Percentiles rank a stretch among this genome's conserved stretches.
These are phyloP conservation scores for Meriones psammophilus DNA, from an alignment of 2,797 vertebrate genomes.

Conservation along the genomic window DNA sequence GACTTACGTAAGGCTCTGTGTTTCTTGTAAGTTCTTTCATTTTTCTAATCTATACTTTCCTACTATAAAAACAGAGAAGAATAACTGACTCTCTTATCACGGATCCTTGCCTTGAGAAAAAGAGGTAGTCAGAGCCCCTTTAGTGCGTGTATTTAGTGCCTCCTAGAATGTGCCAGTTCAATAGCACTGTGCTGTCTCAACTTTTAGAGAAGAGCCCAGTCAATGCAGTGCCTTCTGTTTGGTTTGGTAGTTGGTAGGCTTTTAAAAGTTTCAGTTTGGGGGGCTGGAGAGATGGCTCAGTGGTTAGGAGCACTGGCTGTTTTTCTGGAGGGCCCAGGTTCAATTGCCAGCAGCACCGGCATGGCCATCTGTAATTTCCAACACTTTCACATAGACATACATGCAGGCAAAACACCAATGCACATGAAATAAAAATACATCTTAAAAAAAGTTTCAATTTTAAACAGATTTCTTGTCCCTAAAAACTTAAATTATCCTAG, in stretches of 20 bases:
- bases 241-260: background rate
- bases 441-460: background rate
- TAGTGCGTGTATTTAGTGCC: background rate
- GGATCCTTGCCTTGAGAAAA: background rate
- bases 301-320: too few relatives aligned
- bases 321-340: too few relatives aligned
- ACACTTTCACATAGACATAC: too few relatives aligned
- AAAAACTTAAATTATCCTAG: conserved; percentile 37
- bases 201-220: background rate
- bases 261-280: background rate
- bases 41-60: background rate
- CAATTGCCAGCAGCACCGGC: too few relatives aligned
- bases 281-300: too few relatives aligned
- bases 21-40: background rate
- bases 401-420: too few relatives aligned
- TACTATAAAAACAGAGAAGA: conserved; percentile 3
- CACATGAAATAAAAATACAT: too few relatives aligned
- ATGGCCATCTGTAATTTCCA: too few relatives aligned
- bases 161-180: background rate
- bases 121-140: background rate
- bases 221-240: background rate
- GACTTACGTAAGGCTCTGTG: background rate
- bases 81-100: background rate
- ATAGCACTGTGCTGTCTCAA: background rate
- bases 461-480: conserved; percentile 15